phyloP scores from a whole-genome alignment of 2,113 vertebrate genomes.

The Leiothrix lutea region DNA sequence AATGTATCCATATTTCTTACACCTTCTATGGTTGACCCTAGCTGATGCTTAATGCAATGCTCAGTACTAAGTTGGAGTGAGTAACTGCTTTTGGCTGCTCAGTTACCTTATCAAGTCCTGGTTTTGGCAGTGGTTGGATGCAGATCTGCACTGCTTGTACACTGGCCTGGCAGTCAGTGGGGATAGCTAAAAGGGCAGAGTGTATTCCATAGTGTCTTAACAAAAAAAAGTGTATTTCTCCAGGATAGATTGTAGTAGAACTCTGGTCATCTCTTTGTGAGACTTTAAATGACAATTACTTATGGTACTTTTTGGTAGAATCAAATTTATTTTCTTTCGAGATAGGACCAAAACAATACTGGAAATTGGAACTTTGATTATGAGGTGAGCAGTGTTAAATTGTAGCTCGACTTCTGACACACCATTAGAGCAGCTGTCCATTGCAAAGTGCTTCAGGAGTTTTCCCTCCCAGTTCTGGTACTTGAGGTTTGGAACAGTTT shows the following conservation, averaged over 20 bases:
- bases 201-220: background rate
- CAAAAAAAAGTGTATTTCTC: background rate
- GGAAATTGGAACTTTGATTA: background rate
- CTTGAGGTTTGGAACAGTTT: background rate
- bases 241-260: background rate
- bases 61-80: background rate
- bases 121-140: background rate
- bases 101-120: background rate
- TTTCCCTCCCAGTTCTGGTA: background rate
- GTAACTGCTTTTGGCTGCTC: background rate
- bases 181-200: background rate
- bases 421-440: background rate
- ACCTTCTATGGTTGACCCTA: background rate
- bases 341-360: background rate
- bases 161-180: background rate
- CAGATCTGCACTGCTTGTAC: background rate
- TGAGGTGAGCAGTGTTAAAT: background rate
- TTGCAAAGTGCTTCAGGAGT: background rate
- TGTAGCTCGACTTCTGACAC: background rate
- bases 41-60: background rate
- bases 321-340: background rate
- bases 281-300: background rate
- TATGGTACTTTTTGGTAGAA: background rate
- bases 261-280: background rate
- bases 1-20: background rate